Evolutionary conservation across 2,797 vertebrate species (phyloP), one percentile per base, ranked within the genome.

Genomic region (Brachyalestes nurse): DNA sequence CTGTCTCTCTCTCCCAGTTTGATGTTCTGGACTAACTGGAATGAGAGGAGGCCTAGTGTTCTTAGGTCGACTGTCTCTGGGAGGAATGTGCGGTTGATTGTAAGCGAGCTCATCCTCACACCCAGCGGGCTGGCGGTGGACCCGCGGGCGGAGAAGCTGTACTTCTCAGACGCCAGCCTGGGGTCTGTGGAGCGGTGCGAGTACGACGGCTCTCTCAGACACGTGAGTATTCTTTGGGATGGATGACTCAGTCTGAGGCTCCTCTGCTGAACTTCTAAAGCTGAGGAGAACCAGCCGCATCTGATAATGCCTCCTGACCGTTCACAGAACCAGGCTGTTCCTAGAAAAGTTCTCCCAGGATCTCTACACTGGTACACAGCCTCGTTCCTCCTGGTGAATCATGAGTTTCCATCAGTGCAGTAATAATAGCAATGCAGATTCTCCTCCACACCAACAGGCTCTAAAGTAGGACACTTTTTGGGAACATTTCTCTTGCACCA

Each of bases 21-120:
- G 90, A 98, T 99, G 97, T 99, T 99, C 91, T 99, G 98, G 98
- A 98, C 97, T 78, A 99, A 99, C 90, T 98, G 97, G 97, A 99
- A 98, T 45, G 98, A 99, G 88, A 97, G 97, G 73, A 94, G 94
- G 66, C 97, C 97, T 0, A 97, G 97, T 89, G 96, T 99, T 87
- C 97, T 98, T 96, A 95, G 97, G 88, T 95, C 97, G 45, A 97
- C 97, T 0, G 86, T 99, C 53, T 92, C 94, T 0, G 98, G 98
- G 42, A 96, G 95, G 75, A 97, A 96, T 86, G 92, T 97, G 47
- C 96, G 93, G 79, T 92, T 97, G 58, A 95, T 99, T 86, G 85
- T 99, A 77, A 95, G 96, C 76, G 91, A 94, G 16, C 97, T 98
- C 81, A 96, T 99, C 70, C 90, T 99, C 75, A 98, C 97, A 0